phyloP scores from a whole-genome alignment of 2,113 vertebrate species.

The Mobula birostris region DNA sequence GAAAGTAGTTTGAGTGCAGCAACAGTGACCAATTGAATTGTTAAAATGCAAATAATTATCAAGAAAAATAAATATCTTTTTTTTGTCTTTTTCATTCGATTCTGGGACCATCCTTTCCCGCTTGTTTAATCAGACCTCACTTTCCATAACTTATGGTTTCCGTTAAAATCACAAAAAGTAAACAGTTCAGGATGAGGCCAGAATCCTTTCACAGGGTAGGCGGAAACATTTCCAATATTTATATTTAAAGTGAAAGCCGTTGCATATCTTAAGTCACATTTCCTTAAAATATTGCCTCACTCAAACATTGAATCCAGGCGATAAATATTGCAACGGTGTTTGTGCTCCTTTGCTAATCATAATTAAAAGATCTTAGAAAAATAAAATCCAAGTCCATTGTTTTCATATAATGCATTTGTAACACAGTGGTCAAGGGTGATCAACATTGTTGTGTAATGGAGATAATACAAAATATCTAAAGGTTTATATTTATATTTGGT shows the following conservation, averaged over 20 bases:
- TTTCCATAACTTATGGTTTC: constrained; percentile 9
- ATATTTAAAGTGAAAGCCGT: neutral
- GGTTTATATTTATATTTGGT: neutral
- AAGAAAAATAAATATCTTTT: neutral
- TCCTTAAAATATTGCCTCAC: neutral
- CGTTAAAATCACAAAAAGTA: neutral
- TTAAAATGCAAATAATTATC: neutral
- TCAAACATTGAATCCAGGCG: neutral
- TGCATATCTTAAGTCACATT: neutral
- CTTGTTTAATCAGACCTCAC: neutral
- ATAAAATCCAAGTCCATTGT: neutral
- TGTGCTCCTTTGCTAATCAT: neutral
- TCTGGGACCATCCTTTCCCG: neutral
- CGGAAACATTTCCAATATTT: neutral
- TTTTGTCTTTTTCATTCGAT: neutral
- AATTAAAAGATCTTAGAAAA: neutral
- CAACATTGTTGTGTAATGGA: neutral
- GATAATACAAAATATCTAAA: neutral
- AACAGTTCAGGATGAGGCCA: neutral
- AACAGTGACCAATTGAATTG: neutral
- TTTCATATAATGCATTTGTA: neutral
- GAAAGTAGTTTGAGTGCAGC: neutral
- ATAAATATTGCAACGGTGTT: neutral
- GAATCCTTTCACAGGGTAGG: neutral
- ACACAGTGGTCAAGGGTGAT: neutral